Conservation (phyloP, 2,797 vertebrate genomes). For the Megalops cyprinoides region DNA sequence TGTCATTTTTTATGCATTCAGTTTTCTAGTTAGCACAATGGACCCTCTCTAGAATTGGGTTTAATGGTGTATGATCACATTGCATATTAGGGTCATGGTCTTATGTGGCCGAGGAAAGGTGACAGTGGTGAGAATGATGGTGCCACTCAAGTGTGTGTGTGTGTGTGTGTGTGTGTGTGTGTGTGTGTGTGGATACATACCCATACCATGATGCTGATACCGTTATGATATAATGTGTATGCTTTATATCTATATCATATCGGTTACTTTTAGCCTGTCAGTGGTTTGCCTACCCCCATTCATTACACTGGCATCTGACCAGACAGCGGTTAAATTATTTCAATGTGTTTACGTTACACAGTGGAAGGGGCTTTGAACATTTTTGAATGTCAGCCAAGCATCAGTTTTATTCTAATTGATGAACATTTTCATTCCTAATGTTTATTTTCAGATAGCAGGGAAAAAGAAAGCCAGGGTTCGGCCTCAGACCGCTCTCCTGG, state of each 20-base stretch:
- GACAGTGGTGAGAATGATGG: conserved; percentile 7
- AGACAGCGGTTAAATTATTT: conserved; percentile 36
- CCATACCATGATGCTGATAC: conserved; percentile 18
- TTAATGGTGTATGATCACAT: conserved; percentile 36
- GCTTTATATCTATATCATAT: conserved; percentile 42
- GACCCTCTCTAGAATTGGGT: conserved; percentile 25
- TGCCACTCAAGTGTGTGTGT: conserved; percentile 10
- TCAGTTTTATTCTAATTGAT: conserved; percentile 43
- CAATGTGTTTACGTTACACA: conserved; percentile 32
- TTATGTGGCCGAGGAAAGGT: conserved; percentile 2
- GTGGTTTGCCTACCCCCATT: conserved; percentile 24
- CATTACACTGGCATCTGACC: conserved; percentile 34
- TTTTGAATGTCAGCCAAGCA: conserved; percentile 44
- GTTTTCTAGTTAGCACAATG: conserved; percentile 17
- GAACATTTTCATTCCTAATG: conserved; percentile 41
- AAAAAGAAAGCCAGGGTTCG: conserved; percentile 13
- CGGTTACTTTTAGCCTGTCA: conserved; percentile 38
- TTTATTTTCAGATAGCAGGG: conserved; percentile 44
- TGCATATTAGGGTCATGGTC: conserved; percentile 11
- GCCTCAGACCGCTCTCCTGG: conserved; percentile 26
- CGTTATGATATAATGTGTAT: conserved; percentile 40
- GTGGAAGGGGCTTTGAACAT: conserved; percentile 22
- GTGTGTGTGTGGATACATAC: conserved; percentile 19
- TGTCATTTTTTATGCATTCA: conserved; percentile 36
- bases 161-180: neutral